phyloP scores from a whole-genome alignment of 2,113 vertebrate genomes.

The Calidris pugnax region DNA sequence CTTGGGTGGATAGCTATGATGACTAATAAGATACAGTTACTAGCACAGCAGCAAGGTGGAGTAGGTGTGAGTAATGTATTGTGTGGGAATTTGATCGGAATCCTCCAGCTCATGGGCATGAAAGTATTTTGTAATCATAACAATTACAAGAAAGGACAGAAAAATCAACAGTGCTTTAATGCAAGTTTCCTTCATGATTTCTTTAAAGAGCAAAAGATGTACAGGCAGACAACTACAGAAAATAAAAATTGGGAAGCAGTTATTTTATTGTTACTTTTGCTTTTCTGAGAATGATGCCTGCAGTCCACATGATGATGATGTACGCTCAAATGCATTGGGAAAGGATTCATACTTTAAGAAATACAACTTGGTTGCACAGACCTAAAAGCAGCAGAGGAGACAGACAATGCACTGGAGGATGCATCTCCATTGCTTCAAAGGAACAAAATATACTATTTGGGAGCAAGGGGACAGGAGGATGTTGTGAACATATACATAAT shows the following conservation, averaged over 20 bases:
- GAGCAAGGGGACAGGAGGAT: background rate
- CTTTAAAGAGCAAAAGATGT: background rate
- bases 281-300: background rate
- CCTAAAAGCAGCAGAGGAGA: background rate
- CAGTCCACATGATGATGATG: background rate
- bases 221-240: background rate
- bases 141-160: background rate
- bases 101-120: background rate
- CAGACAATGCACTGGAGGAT: background rate
- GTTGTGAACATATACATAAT: background rate
- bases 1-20: background rate
- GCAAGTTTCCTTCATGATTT: background rate
- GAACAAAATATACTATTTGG: background rate
- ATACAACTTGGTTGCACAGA: background rate
- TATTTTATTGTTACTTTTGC: background rate
- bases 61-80: conserved; percentile 13
- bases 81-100: background rate
- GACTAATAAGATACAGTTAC: background rate
- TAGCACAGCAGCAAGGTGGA: background rate
- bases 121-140: conserved; percentile 8
- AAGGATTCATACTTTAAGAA: background rate
- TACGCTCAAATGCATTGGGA: background rate
- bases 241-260: background rate
- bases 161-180: background rate
- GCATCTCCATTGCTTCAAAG: background rate